These are phyloP conservation scores for Prosapia bicincta DNA, from an alignment of 2,888 invertebrate species.

Conservation along the genomic window DNA sequence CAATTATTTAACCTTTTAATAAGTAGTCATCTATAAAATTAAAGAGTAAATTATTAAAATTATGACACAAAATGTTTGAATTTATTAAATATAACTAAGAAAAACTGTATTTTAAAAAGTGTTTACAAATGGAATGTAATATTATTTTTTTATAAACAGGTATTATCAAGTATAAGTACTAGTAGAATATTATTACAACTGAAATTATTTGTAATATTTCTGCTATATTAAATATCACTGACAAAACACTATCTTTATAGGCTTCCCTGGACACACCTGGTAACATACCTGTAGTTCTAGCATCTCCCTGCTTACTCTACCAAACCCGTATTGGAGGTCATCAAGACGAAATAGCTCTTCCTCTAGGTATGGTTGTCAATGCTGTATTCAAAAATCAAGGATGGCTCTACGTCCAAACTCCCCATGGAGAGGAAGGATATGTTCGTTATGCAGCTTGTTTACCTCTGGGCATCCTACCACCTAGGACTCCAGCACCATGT, in stretches of 20 bases:
- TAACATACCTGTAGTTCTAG: constrained; percentile 70
- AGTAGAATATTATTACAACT: not conserved
- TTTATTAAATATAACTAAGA: no score
- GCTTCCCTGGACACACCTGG: constrained; percentile 76
- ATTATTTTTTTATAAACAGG: no score
- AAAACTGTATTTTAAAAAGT: not conserved
- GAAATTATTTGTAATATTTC: not conserved
- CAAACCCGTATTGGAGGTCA: constrained; percentile 41
- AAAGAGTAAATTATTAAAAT: no score
- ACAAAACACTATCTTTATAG: no score
- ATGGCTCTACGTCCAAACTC: constrained; percentile 83
- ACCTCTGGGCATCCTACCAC: constrained; percentile 70
- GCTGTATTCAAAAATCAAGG: constrained; percentile 81
- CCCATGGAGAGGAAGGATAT: constrained; percentile 81
- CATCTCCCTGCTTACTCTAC: constrained; percentile 43
- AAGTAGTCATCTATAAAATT: no score
- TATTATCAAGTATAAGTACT: no score
- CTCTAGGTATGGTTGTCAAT: constrained; percentile 74
- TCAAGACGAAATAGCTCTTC: constrained; percentile 40
- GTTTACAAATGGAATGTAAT: not conserved
- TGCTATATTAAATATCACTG: not conserved
- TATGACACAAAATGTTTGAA: no score
- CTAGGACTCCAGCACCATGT: constrained; percentile 61
- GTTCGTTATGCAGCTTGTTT: constrained; percentile 72
- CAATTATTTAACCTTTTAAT: no score